Base-by-base conservation (phyloP, 2,888 invertebrate species). In the Rotaria socialis region DNA sequence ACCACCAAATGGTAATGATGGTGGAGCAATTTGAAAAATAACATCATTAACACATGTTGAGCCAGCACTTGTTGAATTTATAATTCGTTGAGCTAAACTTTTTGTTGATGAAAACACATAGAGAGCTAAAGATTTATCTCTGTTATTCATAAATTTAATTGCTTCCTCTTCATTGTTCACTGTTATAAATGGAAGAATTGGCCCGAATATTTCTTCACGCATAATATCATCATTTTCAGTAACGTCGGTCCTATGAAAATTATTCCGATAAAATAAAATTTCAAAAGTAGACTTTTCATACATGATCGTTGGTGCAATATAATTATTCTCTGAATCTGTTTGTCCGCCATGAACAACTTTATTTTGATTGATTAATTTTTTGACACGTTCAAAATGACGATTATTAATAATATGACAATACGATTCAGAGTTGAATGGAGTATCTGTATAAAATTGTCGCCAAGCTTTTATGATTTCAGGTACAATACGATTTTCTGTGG, bases 121-220 rank as follows among this genome's bases (percentile, higher is more conserved):
- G 90, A 96, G 89, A 88, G 95, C 94, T 91, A 97, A 93, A 88
- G 97, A 96, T 92, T 96, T 96, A 91, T 96, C 95, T 92, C 95
- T 91, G 89, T 93, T 92, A 89, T 95, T 96, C 89, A 97, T 96
- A 90, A 95, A 95, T 88, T 94, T 93, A 86, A 98, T 95, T 0
- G 97, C 97, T 90, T 97, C 96, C 87, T 94, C 94, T n/a, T 95
- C 94, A 91, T 94, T 94, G 86, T 94, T 93, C 10, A 97, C 93
- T 86, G 94, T 94, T 16, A 96, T 91, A 88, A 99, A 94, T 0
- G 98, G 98, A 88, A 99, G 93, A 89, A 99, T 93, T 7, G 98
- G 98, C 0, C 98, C 98, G 91, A 98, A 99, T 89, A 98, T 96
- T 93, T 98, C 98, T 89, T 97, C 92, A 88, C 92, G 90, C 93